Evolutionary conservation across 2,888 invertebrate genomes (phyloP).

Genomic region (Gibbula magus): DNA sequence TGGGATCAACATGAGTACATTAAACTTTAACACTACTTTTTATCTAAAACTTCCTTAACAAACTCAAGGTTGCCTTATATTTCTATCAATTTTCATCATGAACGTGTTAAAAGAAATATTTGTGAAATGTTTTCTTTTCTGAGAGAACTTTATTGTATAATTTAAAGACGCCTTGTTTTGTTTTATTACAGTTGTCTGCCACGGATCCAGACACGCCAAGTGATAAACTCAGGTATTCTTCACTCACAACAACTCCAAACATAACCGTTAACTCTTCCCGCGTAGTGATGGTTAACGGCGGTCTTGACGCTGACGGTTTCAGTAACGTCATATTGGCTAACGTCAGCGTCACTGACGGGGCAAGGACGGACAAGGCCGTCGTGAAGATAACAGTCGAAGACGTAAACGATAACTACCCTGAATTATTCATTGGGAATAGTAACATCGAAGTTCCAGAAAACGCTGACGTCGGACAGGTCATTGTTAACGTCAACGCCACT

Average conservation of each 20-base stretch:
- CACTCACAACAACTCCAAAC: background rate
- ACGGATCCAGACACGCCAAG: conserved; percentile 25
- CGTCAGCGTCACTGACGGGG: conserved; percentile 40
- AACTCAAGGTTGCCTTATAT: too few species aligned
- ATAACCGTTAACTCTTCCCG: background rate
- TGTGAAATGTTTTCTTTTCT: too few species aligned
- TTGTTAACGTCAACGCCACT: conserved; percentile 27
- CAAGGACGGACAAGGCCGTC: conserved; percentile 4
- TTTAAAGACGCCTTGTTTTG: too few species aligned
- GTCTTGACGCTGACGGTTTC: conserved; percentile 31
- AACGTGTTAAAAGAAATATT: background rate
- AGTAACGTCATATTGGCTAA: conserved; percentile 16
- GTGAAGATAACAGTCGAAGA: conserved; percentile 35
- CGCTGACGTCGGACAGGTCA: conserved; percentile 14
- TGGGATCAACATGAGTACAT: too few species aligned
- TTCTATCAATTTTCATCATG: too few species aligned
- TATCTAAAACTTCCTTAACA: too few species aligned
- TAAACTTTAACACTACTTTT: too few species aligned
- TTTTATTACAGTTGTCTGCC: conserved; percentile 21
- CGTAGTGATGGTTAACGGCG: background rate
- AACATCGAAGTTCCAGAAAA: conserved; percentile 30
- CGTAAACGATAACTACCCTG: conserved; percentile 40
- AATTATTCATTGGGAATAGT: background rate
- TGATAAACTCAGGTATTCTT: conserved; percentile 16
- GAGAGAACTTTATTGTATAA: too few species aligned